phyloP scores from a whole-genome alignment of 1,140 invertebrate species.

The Spodoptera litura region DNA sequence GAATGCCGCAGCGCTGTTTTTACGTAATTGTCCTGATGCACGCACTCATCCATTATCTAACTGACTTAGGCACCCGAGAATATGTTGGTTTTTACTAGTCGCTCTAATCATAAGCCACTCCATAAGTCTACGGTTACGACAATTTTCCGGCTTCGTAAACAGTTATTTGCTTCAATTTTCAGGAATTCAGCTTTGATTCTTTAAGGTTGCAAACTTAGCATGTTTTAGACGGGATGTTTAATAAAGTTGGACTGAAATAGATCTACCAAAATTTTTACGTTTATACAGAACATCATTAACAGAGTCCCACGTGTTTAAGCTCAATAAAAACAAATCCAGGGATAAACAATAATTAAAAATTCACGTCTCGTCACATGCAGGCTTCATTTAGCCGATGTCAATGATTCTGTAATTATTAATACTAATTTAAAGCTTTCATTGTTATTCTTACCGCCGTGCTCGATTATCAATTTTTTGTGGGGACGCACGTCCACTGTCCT shows the following conservation, averaged over 20 bases:
- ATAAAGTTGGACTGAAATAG: no score
- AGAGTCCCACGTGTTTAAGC: constrained; percentile 36
- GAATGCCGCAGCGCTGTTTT: constrained; percentile 82
- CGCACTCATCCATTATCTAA: constrained; percentile 84
- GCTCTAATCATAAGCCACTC: constrained; percentile 41
- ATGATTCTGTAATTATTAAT: constrained; percentile 82
- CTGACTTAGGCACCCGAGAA: constrained; percentile 69
- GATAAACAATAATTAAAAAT: constrained; percentile 65
- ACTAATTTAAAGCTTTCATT: constrained; percentile 82
- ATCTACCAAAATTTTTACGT: neutral
- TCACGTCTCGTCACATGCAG: constrained; percentile 66
- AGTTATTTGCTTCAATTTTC: neutral
- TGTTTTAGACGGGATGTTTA: no score
- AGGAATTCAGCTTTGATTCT: neutral
- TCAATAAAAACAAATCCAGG: constrained; percentile 37
- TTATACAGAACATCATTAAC: constrained; percentile 22
- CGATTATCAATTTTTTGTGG: constrained; percentile 79
- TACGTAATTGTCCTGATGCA: constrained; percentile 83
- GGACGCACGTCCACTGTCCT: constrained; percentile 68
- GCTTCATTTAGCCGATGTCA: constrained; percentile 76
- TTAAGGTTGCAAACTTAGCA: neutral
- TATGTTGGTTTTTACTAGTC: constrained; percentile 42
- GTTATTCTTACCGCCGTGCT: constrained; percentile 73
- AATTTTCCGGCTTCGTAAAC: constrained; percentile 8
- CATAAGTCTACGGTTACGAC: constrained; percentile 20